These are phyloP conservation scores for Luperina testacea DNA, from an alignment of 2,888 invertebrate species.

Conservation along the genomic window DNA sequence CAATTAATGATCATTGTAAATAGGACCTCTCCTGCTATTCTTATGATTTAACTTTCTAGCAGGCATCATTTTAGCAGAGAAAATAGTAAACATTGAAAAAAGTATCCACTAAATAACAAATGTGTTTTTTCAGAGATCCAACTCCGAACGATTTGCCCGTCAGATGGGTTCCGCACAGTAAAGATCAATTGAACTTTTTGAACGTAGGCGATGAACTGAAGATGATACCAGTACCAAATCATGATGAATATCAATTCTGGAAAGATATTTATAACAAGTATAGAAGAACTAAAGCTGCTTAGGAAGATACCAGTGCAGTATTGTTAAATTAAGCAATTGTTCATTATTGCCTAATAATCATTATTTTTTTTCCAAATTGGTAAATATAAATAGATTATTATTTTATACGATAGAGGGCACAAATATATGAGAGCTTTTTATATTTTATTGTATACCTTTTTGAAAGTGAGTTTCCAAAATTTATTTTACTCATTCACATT, in stretches of 20 bases:
- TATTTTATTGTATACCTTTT: not conserved
- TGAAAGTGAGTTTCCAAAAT: not conserved
- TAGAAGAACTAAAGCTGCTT: constrained; percentile 44
- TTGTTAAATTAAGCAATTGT: not conserved
- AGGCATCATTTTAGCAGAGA: not conserved
- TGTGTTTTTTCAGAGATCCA: constrained; percentile 71
- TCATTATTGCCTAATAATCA: not conserved
- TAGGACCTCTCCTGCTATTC: too few species aligned
- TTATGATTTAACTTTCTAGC: not conserved
- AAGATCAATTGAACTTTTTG: constrained; percentile 71
- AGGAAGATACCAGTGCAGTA: not conserved
- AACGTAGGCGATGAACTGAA: constrained; percentile 72
- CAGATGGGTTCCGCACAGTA: constrained; percentile 75
- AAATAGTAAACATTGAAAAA: not conserved
- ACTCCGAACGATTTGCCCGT: constrained; percentile 74
- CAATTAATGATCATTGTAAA: not conserved
- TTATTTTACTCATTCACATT: not conserved
- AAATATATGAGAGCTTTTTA: not conserved
- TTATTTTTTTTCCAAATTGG: not conserved
- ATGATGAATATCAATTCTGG: constrained; percentile 75
- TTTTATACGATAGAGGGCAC: not conserved
- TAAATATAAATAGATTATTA: not conserved
- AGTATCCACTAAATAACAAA: not conserved
- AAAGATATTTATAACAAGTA: constrained; percentile 73
- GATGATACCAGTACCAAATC: constrained; percentile 74